Percentiles rank a stretch among this genome's conserved stretches.
These are phyloP conservation scores for Patiria miniata DNA, from an alignment of 35 echinoderm and acorn worm species.

Conservation along the genomic window DNA sequence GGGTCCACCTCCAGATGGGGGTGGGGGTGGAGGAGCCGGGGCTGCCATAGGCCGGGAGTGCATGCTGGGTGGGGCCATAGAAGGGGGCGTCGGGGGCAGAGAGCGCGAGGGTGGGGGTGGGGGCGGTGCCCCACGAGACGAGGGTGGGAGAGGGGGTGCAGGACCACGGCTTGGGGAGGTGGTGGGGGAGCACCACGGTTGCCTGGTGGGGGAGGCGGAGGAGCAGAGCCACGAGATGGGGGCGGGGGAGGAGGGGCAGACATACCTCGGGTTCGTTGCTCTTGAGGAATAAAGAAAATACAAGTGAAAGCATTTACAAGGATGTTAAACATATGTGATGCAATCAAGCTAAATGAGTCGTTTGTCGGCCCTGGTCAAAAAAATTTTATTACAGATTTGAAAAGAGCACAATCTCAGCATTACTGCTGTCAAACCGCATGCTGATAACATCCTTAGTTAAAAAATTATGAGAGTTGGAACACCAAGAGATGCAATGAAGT, in stretches of 20 bases:
- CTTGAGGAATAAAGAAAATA: background rate
- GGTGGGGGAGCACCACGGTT: constrained; percentile 49
- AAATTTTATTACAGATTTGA: no score
- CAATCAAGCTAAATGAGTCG: background rate
- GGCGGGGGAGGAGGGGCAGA: constrained; percentile 45
- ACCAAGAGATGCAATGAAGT: no score
- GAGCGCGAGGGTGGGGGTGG: constrained; percentile 41
- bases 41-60: background rate
- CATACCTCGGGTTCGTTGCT: background rate
- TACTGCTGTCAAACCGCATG: no score
- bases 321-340: no score
- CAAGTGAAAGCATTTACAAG: background rate
- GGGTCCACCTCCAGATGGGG: constrained; percentile 13
- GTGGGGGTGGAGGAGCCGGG: constrained; percentile 40
- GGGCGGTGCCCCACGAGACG: constrained; percentile 35
- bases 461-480: no score
- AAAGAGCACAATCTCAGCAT: no score
- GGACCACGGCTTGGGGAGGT: constrained; percentile 36
- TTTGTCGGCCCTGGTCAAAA: background rate
- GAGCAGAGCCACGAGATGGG: constrained; percentile 37
- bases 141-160: constrained; percentile 44
- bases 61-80: constrained; percentile 31
- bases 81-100: constrained; percentile 49
- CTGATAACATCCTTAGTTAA: no score
- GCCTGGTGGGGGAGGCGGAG: constrained; percentile 39